phyloP scores from a whole-genome alignment of 1,140 invertebrate genomes.

The Cardiocondyla obscurior region DNA sequence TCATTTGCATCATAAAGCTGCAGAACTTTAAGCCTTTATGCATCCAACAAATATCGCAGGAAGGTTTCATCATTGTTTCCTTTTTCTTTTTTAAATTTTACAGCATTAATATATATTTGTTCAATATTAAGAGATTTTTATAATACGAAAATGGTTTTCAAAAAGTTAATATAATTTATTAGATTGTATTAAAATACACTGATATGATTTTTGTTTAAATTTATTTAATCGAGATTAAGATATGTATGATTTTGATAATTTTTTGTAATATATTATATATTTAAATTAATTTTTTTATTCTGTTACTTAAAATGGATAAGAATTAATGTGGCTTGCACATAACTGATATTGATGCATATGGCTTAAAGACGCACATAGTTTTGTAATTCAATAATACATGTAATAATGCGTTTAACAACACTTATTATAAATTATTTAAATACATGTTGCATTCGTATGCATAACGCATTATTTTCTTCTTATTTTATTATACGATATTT shows the following conservation, averaged over 20 bases:
- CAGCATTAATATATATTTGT: background rate
- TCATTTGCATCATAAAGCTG: conserved; percentile 14
- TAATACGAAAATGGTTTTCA: background rate
- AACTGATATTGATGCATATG: conserved; percentile 17
- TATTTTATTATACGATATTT: background rate
- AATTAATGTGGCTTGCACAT: background rate
- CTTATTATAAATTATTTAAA: conserved; percentile 31
- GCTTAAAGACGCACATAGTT: conserved; percentile 12
- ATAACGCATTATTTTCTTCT: background rate
- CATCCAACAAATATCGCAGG: background rate
- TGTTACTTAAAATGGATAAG: background rate
- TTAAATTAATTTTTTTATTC: background rate
- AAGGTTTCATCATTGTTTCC: too few species aligned
- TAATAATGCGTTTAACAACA: background rate
- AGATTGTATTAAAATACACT: background rate
- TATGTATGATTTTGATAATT: too few species aligned
- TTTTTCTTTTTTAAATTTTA: background rate
- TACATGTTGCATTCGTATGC: background rate
- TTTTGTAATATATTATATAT: background rate
- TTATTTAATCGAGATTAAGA: background rate
- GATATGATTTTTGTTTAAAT: background rate
- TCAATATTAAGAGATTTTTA: background rate
- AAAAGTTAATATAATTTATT: background rate
- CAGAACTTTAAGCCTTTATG: conserved; percentile 34
- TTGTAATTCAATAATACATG: background rate